Base-by-base conservation (phyloP, 2,113 vertebrate genomes). In the Nesospiza acunhae region DNA sequence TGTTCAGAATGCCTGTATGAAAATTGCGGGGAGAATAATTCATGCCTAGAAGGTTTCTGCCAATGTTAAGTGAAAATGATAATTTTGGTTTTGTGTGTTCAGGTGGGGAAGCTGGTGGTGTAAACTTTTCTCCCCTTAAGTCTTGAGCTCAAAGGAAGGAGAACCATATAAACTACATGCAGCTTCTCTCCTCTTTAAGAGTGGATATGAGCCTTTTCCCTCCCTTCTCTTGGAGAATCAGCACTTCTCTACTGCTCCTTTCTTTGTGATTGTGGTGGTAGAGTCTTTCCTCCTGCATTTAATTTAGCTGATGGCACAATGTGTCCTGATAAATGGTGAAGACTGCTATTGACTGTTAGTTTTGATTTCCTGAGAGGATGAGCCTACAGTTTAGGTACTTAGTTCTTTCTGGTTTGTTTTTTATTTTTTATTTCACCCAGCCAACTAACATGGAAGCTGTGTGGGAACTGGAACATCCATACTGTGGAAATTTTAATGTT, bases 351-450 rank as follows among this genome's bases (percentile, higher is more conserved):
- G 72, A 31, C 60, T 85, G 24, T 80, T 87, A 81, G 58, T 67
- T 94, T 97, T 94, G 63, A 85, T 87, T 90, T 96, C 52, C 82
- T 72, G 72, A 86, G 82, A 93, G 52, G 52, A 80, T 81, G 69
- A 92, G 64, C 42, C 75, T 92, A 42, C 19, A 27, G 69, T 64
- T 78, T 84, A 67, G 72, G 42, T 80, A 74, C 56, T 75, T 50
- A 3, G 1, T 5, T 70, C 42, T 66, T 88, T 37, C 37, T 62
- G 28, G 1, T 60, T 37, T 19, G 11, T 27, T 18, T 9, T 23
- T 35, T 58, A 13, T 33, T 35, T 52, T 68, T 63, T 83, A 26
- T 74, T 62, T 13, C 18, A 78, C 41, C n/a, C 76, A 78, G 7
- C 21, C 52, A 82, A 47, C 90, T 94, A 97, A 82, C 69, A 64